A percentile compares a stretch with the other conserved stretches of the same genome.
These are phyloP conservation scores for Beris morrisii DNA, from an alignment of 2,888 invertebrate species.

Conservation along the genomic window DNA sequence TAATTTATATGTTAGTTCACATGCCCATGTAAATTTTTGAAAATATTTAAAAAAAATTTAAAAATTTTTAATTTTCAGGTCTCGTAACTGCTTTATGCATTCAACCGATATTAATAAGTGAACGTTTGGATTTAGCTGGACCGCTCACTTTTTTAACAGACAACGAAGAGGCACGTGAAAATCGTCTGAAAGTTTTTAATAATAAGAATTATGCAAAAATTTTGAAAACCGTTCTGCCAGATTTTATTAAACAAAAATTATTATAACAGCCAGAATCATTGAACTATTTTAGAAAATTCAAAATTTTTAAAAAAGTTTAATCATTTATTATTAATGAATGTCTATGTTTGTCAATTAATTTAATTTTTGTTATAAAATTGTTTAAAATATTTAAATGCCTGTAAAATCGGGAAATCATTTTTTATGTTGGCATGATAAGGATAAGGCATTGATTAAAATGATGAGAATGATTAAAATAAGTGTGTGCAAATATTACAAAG, in stretches of 20 bases:
- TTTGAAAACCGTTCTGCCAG: conserved; percentile 44
- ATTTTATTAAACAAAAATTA: conserved; percentile 38
- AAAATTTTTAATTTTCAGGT: conserved; percentile 40
- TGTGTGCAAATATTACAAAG: no score
- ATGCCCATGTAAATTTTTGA: no score
- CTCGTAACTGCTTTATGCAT: conserved; percentile 44
- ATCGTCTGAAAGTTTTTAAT: conserved; percentile 44
- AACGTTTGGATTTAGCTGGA: conserved; percentile 45
- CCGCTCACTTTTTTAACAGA: conserved; percentile 43
- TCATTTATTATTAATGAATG: no score
- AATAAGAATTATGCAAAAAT: conserved; percentile 45
- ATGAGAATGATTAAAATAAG: not conserved
- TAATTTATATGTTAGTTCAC: no score
- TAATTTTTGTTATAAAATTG: no score
- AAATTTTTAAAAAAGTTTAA: no score
- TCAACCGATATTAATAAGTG: conserved; percentile 46
- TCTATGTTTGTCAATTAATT: no score
- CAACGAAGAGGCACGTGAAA: conserved; percentile 43
- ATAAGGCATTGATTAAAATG: not conserved
- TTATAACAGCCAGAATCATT: not conserved
- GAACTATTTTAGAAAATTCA: no score
- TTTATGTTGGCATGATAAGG: not conserved
- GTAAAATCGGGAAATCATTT: no score
- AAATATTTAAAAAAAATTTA: not conserved
- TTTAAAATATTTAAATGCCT: no score